Evolutionary conservation across 2,113 vertebrate genomes (phyloP), one percentile per base, ranked within the genome.

Genomic region (Megaptera novaeangliae): DNA sequence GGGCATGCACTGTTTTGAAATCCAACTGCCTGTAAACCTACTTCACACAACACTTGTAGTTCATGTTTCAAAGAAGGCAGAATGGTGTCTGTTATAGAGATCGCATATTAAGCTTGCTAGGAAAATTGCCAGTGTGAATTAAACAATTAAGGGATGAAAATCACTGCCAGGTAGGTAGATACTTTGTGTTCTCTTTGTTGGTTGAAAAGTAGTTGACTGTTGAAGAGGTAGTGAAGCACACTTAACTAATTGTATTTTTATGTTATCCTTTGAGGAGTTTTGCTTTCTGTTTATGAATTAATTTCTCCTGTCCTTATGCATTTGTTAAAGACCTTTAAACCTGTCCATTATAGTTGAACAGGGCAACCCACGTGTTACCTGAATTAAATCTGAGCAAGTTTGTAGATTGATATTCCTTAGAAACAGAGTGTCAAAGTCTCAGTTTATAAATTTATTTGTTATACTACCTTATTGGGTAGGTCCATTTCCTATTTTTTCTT

Each of bases 81-180:
- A 88, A 71, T 10, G 25, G 23, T 86, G 31, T 96, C 81, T 91
- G 8, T 85, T 83, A 86, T 2, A 92, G 86, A 83, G 87, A 66
- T 84, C 36, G 66, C 69, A 29, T 72, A 25, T 34, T 89, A 95
- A 75, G 55, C 77, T 95, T 91, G 64, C 49, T 96, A 63, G 83
- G 78, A 88, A 97, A 84, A 95, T 95, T 96, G 72, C 78, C 59
- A 74, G 6, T 88, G 44, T 95, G 77, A 94, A 71, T 94, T 82
- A 94, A 89, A 81, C 72, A 89, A 59, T 93, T 87, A 91, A 84
- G 64, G 96, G 91, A 82, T 71, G 77, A 97, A 81, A 83, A 88
- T 96, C 88, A 29, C 66, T 97, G 59, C 72, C 61, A 57, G 59
- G 31, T 95, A 92, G 86, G 41, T 86, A 77, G 82, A 29, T 88